Base-by-base conservation (phyloP, 1,140 invertebrate species). In the Nephila pilipes region DNA sequence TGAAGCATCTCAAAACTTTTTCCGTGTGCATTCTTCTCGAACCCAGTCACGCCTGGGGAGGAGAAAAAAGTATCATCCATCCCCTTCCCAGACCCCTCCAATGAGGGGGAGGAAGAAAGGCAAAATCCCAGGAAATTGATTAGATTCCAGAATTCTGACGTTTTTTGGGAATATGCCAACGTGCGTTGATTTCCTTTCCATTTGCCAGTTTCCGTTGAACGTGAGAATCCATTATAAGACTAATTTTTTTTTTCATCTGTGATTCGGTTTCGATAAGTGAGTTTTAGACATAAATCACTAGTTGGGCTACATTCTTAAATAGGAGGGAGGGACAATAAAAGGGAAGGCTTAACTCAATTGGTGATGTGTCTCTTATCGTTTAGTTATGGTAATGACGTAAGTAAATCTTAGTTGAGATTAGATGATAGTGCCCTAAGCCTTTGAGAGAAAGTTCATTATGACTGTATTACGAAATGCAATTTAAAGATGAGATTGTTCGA, bases 121-220 rank as follows among this genome's bases (percentile, higher is more conserved):
- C 14, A 18, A 85, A 60, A 58, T 58, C 58, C 81, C 1, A 38
- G 14, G 54, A 60, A 87, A 60, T 63, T 87, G 85, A 87, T 87
- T 87, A 60, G 58, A 87, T 87, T 87, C 85, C 25, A 36, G 29
- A 87, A 63, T 87, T 87, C 85, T 63, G 85, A 60, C 29, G 85
- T 60, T 32, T 63, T 60, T 60, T 87, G 85, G 85, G 57, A 36
- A 60, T 60, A 60, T 87, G 85, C 85, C 85, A 87, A n/a, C 32
- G 57, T 36, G 85, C 85, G 57, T 60, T 58, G 85, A 87, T 58
- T 87, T 87, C 85, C 46, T 60, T 14, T 83, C 81, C 46, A 25
- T 83, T 83, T 57, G 81, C 69, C 29, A 14, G 29, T 75, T 75
- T 75, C 69, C 29, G 69, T 12, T 20, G 29, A 75, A 25, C 29